These are phyloP conservation scores for Dryococelus australis DNA, from an alignment of 2,888 invertebrate species.

Conservation along the genomic window DNA sequence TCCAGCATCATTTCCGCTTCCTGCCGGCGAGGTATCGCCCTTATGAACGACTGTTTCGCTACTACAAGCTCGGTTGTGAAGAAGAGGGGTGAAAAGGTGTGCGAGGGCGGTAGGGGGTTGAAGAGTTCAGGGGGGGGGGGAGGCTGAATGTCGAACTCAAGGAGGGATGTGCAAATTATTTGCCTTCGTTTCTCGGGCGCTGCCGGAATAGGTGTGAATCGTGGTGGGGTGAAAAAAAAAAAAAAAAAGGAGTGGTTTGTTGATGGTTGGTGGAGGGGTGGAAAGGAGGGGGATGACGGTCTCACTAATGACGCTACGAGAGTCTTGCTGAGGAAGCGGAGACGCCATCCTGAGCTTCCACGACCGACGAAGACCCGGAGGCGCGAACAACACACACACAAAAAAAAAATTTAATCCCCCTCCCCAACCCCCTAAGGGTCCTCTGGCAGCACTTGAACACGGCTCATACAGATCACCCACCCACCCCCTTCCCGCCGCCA, in stretches of 20 bases:
- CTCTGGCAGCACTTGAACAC: neutral
- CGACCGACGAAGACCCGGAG: neutral
- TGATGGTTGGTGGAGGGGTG: no score
- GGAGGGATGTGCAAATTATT: constrained; percentile 13
- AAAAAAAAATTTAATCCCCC: neutral
- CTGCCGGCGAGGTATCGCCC: neutral
- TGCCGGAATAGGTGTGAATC: neutral
- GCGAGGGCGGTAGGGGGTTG: no score
- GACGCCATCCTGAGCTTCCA: neutral
- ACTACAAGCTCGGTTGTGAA: no score
- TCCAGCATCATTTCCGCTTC: neutral
- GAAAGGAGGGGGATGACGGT: neutral
- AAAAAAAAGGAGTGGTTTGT: no score
- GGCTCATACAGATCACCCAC: neutral
- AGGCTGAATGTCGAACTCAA: neutral
- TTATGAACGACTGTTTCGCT: no score
- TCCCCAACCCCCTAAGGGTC: neutral
- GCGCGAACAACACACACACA: neutral
- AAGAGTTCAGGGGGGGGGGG: no score
- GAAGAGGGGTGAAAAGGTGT: no score
- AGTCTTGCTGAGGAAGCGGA: no score
- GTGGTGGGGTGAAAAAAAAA: no score
- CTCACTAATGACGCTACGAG: neutral
- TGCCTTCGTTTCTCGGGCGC: neutral
- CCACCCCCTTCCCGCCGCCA: neutral